Evolutionary conservation across 1,140 invertebrate genomes (phyloP), one percentile per base, ranked within the genome.

Genomic region (Aethina tumida): DNA sequence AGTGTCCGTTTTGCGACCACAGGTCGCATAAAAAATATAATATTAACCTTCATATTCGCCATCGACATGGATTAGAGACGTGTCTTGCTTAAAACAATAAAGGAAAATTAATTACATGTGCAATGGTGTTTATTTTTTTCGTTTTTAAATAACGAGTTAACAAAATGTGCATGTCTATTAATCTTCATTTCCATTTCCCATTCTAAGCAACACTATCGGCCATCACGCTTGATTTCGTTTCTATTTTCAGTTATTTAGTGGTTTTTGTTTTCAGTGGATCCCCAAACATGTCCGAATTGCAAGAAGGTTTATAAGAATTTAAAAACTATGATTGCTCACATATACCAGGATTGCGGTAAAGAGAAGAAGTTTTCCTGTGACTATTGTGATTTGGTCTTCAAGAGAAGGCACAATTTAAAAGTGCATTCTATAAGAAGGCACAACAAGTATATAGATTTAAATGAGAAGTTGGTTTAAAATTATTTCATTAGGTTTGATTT

Each of bases 1-100:
- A 25, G 8, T 49, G 42, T 30, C 46, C 46, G 5, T 45, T 38
- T 25, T 49, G 46, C 21, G 10, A 12, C 17, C 36, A 45, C 18
- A 37, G 33, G 8, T 44, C 41, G n/a, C 45, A 47, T 36, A 16
- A 41, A 17, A 44, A 38, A 35, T 47, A 26, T 27, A 47, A 47
- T 35, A 30, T 44, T 8, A 47, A 47, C 27, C 12, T 39, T 7
- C 45, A 47, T 25, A 44, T 47, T 10, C 36, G 25, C 25, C 41
- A 44, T 35, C 37, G 29, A 6, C 45, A 47, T 40, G 41, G 38
- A 29, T 17, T 35, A 15, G 44, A 42, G 16, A 20, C 21, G 5
- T 28, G 14, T 24, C n/a, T 39, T 1, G 21, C 24, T 6, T 35
- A 21, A 35, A 9, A 30, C n/a, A 26, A n/a, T 22, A n/a, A 22